Conservation (phyloP, 2,797 vertebrate species). For the Halcyon smyrnensis region DNA sequence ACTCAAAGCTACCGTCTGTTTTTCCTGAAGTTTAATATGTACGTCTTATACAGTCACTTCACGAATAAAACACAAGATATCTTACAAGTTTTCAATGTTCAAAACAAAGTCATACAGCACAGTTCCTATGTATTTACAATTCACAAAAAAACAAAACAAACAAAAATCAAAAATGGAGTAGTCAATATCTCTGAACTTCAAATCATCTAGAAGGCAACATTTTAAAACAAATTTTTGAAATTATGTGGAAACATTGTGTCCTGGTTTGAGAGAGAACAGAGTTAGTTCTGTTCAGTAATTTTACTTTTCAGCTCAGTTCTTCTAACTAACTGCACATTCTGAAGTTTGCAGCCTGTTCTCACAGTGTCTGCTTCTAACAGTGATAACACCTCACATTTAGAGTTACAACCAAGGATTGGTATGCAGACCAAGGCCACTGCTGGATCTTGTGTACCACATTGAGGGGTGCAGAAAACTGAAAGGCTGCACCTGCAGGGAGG, state of each 20-base stretch:
- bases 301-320: too few relatives aligned
- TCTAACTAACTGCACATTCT: too few relatives aligned
- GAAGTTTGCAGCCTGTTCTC: too few relatives aligned
- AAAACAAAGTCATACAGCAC: not conserved
- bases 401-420: too few relatives aligned
- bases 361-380: too few relatives aligned
- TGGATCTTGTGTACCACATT: too few relatives aligned
- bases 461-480: too few relatives aligned
- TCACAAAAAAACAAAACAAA: not conserved
- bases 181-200: not conserved
- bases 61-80: not conserved
- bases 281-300: too few relatives aligned
- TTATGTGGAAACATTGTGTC: not conserved
- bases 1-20: slow-evolving; percentile 14
- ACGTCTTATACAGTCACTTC: not conserved
- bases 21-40: slow-evolving; percentile 23
- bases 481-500: too few relatives aligned
- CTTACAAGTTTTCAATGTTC: not conserved
- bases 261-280: too few relatives aligned
- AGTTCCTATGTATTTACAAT: not conserved
- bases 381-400: too few relatives aligned
- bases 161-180: not conserved
- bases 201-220: not conserved
- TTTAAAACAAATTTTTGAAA: slow-evolving; percentile 5
- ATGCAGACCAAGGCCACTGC: too few relatives aligned